Percentiles rank a stretch among this genome's conserved stretches.
Conservation (phyloP, 2,888 invertebrate species). For the Magallana nippona region DNA sequence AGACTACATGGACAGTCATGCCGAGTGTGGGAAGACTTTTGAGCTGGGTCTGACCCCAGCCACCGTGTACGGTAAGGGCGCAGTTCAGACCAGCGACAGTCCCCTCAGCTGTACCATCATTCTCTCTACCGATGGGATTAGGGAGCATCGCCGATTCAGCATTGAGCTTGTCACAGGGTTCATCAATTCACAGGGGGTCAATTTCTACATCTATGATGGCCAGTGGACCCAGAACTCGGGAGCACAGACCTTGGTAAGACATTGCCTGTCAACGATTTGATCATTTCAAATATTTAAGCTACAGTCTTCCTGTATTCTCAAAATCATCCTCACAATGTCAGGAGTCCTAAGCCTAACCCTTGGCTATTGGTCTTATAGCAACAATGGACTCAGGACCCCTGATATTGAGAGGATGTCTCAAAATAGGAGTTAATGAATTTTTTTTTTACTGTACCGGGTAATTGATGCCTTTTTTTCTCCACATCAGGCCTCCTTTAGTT, state of each 20-base stretch:
- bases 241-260: constrained; percentile 23
- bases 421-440: no score
- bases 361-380: no score
- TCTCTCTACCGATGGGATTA: constrained; percentile 35
- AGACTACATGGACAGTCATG: constrained; percentile 48
- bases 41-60: constrained; percentile 38
- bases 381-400: no score
- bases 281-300: background rate
- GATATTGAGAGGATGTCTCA: no score
- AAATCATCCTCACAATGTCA: no score
- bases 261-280: no score
- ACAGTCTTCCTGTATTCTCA: no score
- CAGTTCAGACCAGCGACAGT: constrained; percentile 19
- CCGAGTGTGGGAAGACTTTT: constrained; percentile 46
- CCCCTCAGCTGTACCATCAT: constrained; percentile 47
- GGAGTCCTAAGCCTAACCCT: no score
- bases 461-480: background rate
- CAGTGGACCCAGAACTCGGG: constrained; percentile 44
- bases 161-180: constrained; percentile 41
- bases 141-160: constrained; percentile 47
- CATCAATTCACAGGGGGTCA: constrained; percentile 52
- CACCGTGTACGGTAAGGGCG: constrained; percentile 39
- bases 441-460: no score
- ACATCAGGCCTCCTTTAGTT: constrained; percentile 37
- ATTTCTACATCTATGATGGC: constrained; percentile 67